Evolutionary conservation across 2,888 invertebrate species (phyloP), one percentile per base, ranked within the genome.

Genomic region (Hirtodrosophila duncani): DNA sequence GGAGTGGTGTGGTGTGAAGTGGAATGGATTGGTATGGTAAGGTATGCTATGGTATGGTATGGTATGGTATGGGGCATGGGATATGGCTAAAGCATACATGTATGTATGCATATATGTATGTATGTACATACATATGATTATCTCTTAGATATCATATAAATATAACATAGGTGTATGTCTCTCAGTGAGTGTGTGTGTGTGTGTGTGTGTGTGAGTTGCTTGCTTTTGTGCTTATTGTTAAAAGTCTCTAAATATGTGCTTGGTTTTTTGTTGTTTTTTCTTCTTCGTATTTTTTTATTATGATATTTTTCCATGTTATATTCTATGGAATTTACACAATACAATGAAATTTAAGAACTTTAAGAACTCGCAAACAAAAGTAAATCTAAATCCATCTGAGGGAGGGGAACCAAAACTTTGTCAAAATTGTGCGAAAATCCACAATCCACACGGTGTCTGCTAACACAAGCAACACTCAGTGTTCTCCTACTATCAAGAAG

Each of bases 131-230:
- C 20, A n/a, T 20, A 27, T 21, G 23, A 26, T 29, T 45, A 33
- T 41, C 21, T 38, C 42, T 43, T 34, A 43, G 31, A 46, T 44
- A 30, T 29, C 42, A 52, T 52, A 55, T 30, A 44, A 55, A 55
- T 37, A 50, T 55, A 30, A 55, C 43, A 50, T 36, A 53, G 10
- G 24, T 34, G 23, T n/a, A 6, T 13, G 11, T 9, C 13, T 6
- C 9, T 6, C 20, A 20, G 5, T 6, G 5, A 23, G 13, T n/a
- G 23, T 10, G 14, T 24, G n/a, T n/a, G n/a, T n/a, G n/a, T 23
- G 45, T 17, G 37, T 31, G 48, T 51, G 37, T 50, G 51, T 50
- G 50, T 50, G 50, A 50, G 37, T 50, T 50, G 23, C 51, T 30
- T 39, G 44, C 14, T 30, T 51, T 31, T 26, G 27, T 48, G 37